Evolutionary conservation across 2,113 vertebrate species (phyloP), one percentile per base, ranked within the genome.

Genomic region (Pogona vitticeps): DNA sequence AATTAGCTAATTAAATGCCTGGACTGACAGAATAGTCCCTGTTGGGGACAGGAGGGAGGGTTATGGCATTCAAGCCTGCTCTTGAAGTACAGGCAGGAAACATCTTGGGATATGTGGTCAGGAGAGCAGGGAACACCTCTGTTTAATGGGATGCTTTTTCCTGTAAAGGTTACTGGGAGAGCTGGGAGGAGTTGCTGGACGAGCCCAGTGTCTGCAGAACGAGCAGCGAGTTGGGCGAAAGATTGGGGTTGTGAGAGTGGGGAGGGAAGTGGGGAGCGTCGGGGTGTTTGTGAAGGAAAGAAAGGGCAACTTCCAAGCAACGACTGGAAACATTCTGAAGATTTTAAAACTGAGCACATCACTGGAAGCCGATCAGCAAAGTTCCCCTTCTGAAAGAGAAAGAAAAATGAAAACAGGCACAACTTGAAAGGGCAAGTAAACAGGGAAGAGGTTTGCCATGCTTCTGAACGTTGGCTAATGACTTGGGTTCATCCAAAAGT

Each of bases 1-100:
- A 95, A 96, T 96, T 95, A 95, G 97, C 92, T 95, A 94, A 96
- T 96, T 95, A 96, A 96, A 95, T 92, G 91, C 95, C 93, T 91
- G 92, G 95, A 94, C 95, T 95, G 95, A 95, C 95, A 94, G 95
- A 94, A 94, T 63, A 90, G 91, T 93, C 93, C 86, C 84, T 82
- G 89, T 94, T 93, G 92, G 94, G 31, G 63, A 23, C 38, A 63
- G 28, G 65, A 81, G 61, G 61, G 28, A 2, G 40, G 93, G 94
- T 90, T 79, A 87, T 89, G 87, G 92, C 90, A 73, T 75, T 84
- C 83, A 89, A 89, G 93, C 88, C 93, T 0, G 85, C 89, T 92
- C 88, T 91, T 89, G 92, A 93, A 95, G 94, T 93, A 94, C 88
- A 88, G 92, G 91, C 93, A 94, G 96, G 94, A 95, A 95, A 89